These are phyloP conservation scores for Nixonia krombeini DNA, from an alignment of 1,140 invertebrate species.

Conservation along the genomic window DNA sequence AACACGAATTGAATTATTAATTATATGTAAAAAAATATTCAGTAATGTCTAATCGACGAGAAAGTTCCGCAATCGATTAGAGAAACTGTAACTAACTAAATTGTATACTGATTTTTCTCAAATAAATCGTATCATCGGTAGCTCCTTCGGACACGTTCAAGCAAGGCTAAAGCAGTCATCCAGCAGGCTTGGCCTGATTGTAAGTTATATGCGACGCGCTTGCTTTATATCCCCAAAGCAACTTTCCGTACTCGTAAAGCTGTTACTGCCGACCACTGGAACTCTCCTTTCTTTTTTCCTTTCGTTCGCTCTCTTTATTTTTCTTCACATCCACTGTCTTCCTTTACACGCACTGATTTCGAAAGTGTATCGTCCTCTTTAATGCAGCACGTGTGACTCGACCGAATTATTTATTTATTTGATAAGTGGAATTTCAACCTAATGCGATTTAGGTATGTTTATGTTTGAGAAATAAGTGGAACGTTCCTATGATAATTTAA, in stretches of 20 bases:
- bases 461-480: no score
- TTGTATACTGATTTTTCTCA: conserved; percentile 37
- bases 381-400: conserved; percentile 53
- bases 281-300: conserved; percentile 38
- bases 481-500: no score
- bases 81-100: conserved; percentile 28
- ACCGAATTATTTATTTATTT: no score
- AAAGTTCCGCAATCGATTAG: no score
- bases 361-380: conserved; percentile 56
- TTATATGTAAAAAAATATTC: no score
- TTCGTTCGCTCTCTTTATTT: conserved; percentile 36
- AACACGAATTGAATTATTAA: no score
- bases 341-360: conserved; percentile 52
- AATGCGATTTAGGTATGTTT: no score
- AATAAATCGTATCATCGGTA: conserved; percentile 51
- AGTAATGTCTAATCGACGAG: no score
- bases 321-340: conserved; percentile 46
- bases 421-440: no score
- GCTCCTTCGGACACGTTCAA: conserved; percentile 43
- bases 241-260: conserved; percentile 71
- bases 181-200: conserved; percentile 63
- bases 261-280: conserved; percentile 49
- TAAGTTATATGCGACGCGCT: conserved; percentile 71
- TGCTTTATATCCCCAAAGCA: conserved; percentile 69
- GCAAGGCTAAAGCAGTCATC: conserved; percentile 34